Evolutionary conservation across 2,797 vertebrate genomes (phyloP), one percentile per base, ranked within the genome.

Genomic region (Typhlichthys eigenmanni): DNA sequence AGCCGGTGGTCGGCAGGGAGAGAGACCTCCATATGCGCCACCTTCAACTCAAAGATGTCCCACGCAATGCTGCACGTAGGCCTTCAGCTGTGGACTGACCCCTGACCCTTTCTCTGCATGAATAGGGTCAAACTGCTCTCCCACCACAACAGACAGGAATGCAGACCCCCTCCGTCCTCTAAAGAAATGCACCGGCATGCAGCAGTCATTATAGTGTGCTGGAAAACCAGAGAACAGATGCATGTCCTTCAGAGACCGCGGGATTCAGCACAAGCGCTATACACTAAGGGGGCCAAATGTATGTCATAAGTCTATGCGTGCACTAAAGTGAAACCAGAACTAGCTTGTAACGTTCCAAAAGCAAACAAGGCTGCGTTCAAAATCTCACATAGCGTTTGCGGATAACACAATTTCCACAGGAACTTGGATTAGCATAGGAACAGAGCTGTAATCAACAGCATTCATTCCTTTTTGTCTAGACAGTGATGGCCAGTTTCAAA

Each of bases 131-230:
- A 62, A 51, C 46, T 45, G 13, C 69, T 84, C 77, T 83, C 66
- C 78, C 73, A 86, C 81, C 78, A 82, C 68, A 80, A 80, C 83
- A 83, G 64, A 83, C 80, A 79, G 86, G 88, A 90, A 90, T 89
- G 84, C 66, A 54, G 87, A 84, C 88, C 73, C 89, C 87, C 78
- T 80, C 82, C 14, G 24, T 55, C 88, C 83, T 86, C 34, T 8
- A 38, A 38, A 38, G 79, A 88, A 87, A 85, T 81, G 74, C 60
- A 84, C 87, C 87, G 73, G 85, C 82, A 88, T 38, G 85, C 83
- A 88, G 83, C 81, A 86, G 82, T 82, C 82, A 80, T 74, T 73
- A 53, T 74, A 81, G 76, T 87, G 79, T 75, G 82, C 83, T 85
- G 84, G 34, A 86, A 85, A 63, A 70, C 83, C 79, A 67, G 68